Evolutionary conservation across 2,797 vertebrate species (phyloP).

Genomic region (Coluber constrictor): DNA sequence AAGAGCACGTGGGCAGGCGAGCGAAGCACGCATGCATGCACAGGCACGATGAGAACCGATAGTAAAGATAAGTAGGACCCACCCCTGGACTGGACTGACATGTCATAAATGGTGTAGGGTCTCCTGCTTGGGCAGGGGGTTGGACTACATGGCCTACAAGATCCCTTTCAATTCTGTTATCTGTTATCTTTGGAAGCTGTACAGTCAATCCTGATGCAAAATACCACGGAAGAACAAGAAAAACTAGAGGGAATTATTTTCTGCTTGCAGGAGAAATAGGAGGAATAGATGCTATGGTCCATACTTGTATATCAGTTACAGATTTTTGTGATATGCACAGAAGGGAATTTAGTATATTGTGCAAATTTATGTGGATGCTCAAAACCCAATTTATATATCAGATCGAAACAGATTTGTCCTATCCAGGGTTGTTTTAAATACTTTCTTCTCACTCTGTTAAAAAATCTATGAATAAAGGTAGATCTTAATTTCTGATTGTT

Average conservation of each 20-base stretch:
- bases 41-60: no score
- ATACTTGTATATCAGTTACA: neutral
- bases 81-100: neutral
- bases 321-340: neutral
- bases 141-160: neutral
- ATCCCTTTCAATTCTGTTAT: neutral
- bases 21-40: no score
- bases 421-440: neutral
- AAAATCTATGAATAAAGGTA: neutral
- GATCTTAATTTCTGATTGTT: neutral
- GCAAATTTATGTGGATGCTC: neutral
- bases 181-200: neutral
- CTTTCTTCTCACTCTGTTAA: neutral
- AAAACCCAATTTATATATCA: neutral
- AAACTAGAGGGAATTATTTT: neutral
- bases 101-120: neutral
- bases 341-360: neutral
- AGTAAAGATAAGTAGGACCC: no score
- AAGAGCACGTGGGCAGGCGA: no score
- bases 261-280: neutral
- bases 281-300: neutral
- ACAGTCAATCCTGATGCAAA: neutral
- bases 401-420: rapidly evolving
- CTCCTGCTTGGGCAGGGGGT: neutral
- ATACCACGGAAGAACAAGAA: neutral